Evolutionary conservation across 1,140 invertebrate species (phyloP).

Genomic region (Platyscapa corneri): DNA sequence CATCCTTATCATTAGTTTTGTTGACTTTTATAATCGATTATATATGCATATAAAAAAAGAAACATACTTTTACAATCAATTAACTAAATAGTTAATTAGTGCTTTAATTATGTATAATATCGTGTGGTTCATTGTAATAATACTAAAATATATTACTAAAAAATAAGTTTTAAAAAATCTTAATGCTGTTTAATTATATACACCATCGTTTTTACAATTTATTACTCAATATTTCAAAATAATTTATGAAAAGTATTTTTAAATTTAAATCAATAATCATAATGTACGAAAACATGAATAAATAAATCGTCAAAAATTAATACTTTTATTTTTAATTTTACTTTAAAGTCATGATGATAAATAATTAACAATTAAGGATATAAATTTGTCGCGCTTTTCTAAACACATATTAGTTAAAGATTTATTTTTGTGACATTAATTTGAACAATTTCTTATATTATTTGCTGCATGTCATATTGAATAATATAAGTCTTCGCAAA

Average conservation of each 20-base stretch:
- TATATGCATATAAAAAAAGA: background rate
- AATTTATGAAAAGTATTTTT: too few species aligned
- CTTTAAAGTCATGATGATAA: slow-evolving; percentile 41
- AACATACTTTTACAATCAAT: slow-evolving; percentile 15
- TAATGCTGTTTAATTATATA: background rate
- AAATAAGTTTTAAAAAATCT: background rate
- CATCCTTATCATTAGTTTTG: too few species aligned
- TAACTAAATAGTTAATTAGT: background rate
- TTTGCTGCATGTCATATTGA: too few species aligned
- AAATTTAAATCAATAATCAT: slow-evolving; percentile 45
- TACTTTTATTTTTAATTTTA: background rate
- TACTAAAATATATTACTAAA: too few species aligned
- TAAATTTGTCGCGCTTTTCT: slow-evolving; percentile 53
- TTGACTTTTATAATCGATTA: background rate
- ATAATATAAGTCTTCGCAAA: too few species aligned
- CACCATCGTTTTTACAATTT: slow-evolving; percentile 19
- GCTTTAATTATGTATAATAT: too few species aligned
- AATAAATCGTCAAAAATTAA: slow-evolving; percentile 10
- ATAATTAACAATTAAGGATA: slow-evolving; percentile 48
- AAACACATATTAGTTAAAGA: slow-evolving; percentile 35
- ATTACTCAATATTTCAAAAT: slow-evolving; percentile 33
- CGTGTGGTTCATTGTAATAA: too few species aligned
- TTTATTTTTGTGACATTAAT: slow-evolving; percentile 29
- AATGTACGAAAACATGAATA: slow-evolving; percentile 26
- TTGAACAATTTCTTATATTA: slow-evolving; percentile 14